Base-by-base conservation (phyloP, 2,797 vertebrate species). In the Falco novaeseelandiae region DNA sequence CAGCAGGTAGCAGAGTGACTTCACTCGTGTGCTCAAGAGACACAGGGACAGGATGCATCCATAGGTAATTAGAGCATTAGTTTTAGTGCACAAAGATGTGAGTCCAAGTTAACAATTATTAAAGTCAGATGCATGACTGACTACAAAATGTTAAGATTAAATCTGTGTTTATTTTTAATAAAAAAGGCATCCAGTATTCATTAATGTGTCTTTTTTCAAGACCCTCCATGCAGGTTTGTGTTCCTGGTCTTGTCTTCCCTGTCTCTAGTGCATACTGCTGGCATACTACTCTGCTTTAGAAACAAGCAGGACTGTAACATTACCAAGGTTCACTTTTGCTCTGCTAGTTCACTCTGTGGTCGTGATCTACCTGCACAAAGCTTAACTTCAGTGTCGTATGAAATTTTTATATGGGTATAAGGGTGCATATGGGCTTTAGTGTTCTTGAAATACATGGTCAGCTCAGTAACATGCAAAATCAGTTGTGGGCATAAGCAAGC, bases 81-180 rank as follows among this genome's bases (percentile, higher is more conserved):
- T 78, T 83, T 95, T 95, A 80, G 63, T 4, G 4, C 51, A 79
- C 63, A 58, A 71, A 36, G 34, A 90, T 59, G 40, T 48, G 67
- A 92, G 65, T 58, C 84, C 91, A 88, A 93, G 88, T 97, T 96
- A 96, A 91, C 83, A 96, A 69, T 95, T 96, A 94, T 89, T 97
- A 73, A 93, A 97, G 80, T 93, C 90, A 89, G 82, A 91, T 12
- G 55, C 85, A 62, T 82, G 76, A 90, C 77, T 92, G 90, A 78
- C 69, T 91, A 70, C 20, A 23, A 94, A 95, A 97, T 87, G 58
- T 92, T 91, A 95, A 67, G 82, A 95, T 94, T 95, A 97, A 94
- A 94, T 78, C 59, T 83, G n/a, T 26, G 13, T 90, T 97, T 97
- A 94, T 96, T 97, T 97, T 98, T 95, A 96, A 95, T 93, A 89